Conservation (phyloP, 2,113 vertebrate species). For the Gavialis gangeticus region DNA sequence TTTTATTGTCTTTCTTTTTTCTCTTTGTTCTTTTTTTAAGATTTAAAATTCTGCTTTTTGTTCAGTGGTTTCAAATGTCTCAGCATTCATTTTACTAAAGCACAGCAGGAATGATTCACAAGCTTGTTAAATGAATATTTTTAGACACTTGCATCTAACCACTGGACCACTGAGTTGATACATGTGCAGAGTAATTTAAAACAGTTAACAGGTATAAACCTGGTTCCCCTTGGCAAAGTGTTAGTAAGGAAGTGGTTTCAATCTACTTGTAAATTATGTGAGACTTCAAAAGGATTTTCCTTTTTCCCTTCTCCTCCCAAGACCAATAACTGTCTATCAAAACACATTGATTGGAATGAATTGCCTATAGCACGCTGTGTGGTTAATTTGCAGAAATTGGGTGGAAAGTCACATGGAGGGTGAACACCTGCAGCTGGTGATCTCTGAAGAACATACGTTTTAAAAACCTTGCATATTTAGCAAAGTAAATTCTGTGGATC, state of each 20-base stretch:
- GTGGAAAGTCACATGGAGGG: neutral
- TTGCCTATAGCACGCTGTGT: neutral
- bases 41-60: neutral
- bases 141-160: constrained; percentile 39
- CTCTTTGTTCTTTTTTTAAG: neutral
- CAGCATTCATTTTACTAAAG: neutral
- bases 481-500: neutral
- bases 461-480: neutral
- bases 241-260: constrained; percentile 41
- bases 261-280: neutral
- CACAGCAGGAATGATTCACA: constrained; percentile 34
- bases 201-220: constrained; percentile 54
- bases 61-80: neutral
- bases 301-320: constrained; percentile 8
- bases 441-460: neutral
- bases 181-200: constrained; percentile 44
- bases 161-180: neutral
- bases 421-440: neutral
- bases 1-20: neutral
- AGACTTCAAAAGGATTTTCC: constrained; percentile 38
- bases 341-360: neutral
- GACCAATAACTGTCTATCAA: constrained; percentile 14
- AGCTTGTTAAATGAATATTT: constrained; percentile 28
- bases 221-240: constrained; percentile 23
- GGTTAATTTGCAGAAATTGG: neutral